Base-by-base conservation (phyloP, 2,888 invertebrate species). In the Eulithis testata region DNA sequence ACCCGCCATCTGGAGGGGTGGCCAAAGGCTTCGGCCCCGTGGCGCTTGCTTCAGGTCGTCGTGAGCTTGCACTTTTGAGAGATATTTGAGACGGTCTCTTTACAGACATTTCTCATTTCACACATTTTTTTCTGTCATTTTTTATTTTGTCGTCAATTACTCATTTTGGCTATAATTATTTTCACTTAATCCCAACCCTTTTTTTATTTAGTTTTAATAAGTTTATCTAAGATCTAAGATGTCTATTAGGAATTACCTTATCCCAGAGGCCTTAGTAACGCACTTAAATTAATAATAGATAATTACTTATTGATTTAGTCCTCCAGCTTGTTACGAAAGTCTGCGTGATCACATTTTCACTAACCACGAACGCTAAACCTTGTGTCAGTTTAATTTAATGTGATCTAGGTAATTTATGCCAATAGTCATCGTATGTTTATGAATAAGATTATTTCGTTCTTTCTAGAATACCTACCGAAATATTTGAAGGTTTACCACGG, bases 1-100 rank as follows among this genome's bases (percentile, higher is more conserved):
- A 63, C 6, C 63, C 63, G 27, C 63, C 63, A 11, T 63, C 63
- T 0, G 57, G 63, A 12, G 63, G 52, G 1, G 51, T 6, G 4
- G 52, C 21, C 45, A 56, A 43, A 4, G 31, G 44, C 14, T 43
- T 37, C 8, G 55, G 14, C 4, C 8, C 36, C 1, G 11, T 31
- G 11, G 45, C 21, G 14, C 8, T 44, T 11, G 31, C 21, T 50
- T 61, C 14, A 36, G 50, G 56, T 51, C n/a, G 21, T 11, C n/a
- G 21, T 11, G 47, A 14, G 49, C 49, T 56, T 44, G 14, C n/a
- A 60, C n/a, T 37, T n/a, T 47, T 49, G 40, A 11, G 4, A 44
- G 14, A 44, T 53, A 7, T n/a, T 6, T 53, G 53, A 47, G 53
- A 54, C 53, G 47, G 8, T 51, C n/a, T 43, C 40, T 14, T 50